These are phyloP conservation scores for Macroramphosus scolopax DNA, from an alignment of 2,797 vertebrate genomes.

Conservation along the genomic window DNA sequence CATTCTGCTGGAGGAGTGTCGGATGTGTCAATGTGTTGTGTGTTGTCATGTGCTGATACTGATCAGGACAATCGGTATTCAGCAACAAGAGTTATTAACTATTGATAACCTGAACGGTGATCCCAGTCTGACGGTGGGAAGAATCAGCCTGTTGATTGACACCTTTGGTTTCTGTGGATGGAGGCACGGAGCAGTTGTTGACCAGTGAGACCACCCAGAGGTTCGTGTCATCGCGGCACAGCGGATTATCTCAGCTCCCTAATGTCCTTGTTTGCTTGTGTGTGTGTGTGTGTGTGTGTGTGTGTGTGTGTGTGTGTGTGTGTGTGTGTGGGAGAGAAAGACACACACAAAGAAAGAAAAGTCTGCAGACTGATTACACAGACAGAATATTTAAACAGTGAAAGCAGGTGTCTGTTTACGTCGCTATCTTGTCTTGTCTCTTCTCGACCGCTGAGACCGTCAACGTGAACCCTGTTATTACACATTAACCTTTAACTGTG, in stretches of 20 bases:
- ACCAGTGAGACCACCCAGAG: conserved; percentile 49
- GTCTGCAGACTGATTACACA: too few relatives aligned
- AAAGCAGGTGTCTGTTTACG: not conserved
- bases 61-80: too few relatives aligned
- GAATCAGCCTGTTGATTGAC: conserved; percentile 12
- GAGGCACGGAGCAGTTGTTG: conserved; percentile 16
- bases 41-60: too few relatives aligned
- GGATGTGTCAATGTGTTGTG: conserved; percentile 13
- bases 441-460: too few relatives aligned
- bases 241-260: conserved; percentile 44
- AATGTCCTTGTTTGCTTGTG: too few relatives aligned
- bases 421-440: too few relatives aligned
- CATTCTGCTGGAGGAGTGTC: conserved; percentile 18
- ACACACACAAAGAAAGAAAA: not conserved
- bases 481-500: too few relatives aligned
- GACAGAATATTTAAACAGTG: conserved; percentile 1
- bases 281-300: too few relatives aligned
- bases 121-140: not conserved
- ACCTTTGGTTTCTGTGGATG: conserved; percentile 9
- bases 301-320: conserved; percentile 25
- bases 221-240: conserved; percentile 40
- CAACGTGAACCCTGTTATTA: too few relatives aligned
- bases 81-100: not conserved
- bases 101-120: not conserved
- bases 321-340: conserved; percentile 15